A percentile compares a stretch with the other conserved stretches of the same genome.
phyloP scores from a whole-genome alignment of 2,888 invertebrate genomes.

The Callimorpha dominula region DNA sequence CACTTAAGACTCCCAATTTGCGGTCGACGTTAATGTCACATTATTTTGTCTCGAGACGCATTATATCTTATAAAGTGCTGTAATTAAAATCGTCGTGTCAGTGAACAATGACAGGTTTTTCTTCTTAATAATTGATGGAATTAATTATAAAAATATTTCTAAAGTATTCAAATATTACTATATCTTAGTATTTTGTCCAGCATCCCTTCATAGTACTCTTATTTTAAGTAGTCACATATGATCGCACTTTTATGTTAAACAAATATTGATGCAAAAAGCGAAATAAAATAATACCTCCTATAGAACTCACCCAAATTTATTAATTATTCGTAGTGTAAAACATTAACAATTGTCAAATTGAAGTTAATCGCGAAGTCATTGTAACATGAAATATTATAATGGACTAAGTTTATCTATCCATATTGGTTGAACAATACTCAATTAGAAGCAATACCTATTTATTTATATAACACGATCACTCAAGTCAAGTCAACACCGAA shows the following conservation, averaged over 20 bases:
- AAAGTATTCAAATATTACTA: too few species aligned
- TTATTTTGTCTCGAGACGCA: conserved; percentile 75
- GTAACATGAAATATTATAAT: too few species aligned
- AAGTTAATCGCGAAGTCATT: not conserved
- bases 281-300: too few species aligned
- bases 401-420: not conserved
- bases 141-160: not conserved
- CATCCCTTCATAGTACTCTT: too few species aligned
- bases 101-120: conserved; percentile 58
- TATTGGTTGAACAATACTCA: not conserved
- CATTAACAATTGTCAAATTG: too few species aligned
- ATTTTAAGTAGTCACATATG: too few species aligned
- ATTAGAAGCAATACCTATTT: not conserved
- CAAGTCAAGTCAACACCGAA: conserved; percentile 7
- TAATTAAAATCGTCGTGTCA: conserved; percentile 74
- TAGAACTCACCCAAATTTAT: too few species aligned
- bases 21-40: conserved; percentile 75
- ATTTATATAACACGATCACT: conserved; percentile 7
- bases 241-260: too few species aligned
- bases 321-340: too few species aligned
- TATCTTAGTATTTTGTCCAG: too few species aligned
- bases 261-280: too few species aligned
- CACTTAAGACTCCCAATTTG: conserved; percentile 84
- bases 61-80: conserved; percentile 78
- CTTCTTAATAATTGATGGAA: conserved; percentile 19